phyloP scores from a whole-genome alignment of 2,888 invertebrate genomes.

The Amaurobius ferox region DNA sequence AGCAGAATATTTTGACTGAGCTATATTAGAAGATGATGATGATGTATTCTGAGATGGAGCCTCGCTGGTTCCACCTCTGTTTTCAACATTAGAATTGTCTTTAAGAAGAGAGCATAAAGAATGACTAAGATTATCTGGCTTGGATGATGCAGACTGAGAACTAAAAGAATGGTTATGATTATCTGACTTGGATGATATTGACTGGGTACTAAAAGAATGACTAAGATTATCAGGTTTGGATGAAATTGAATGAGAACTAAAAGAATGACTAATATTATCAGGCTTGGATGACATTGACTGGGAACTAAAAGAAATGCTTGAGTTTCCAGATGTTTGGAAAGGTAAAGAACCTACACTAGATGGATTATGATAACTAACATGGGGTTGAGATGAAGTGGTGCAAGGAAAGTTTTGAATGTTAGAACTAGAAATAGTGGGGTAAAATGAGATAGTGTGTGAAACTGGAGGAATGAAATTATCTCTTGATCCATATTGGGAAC shows the following conservation, averaged over 20 bases:
- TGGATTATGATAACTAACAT: conserved; percentile 31
- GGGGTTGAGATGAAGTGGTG: conserved; percentile 23
- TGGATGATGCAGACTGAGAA: conserved; percentile 26
- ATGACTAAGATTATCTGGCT: conserved; percentile 55
- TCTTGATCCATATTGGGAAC: conserved; percentile 6
- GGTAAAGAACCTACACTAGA: conserved; percentile 26
- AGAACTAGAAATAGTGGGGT: conserved; percentile 42
- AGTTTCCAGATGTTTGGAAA: conserved; percentile 16
- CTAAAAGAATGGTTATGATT: too few relatives aligned
- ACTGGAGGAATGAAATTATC: conserved; percentile 21
- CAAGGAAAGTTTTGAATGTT: conserved; percentile 49
- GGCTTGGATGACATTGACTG: too few relatives aligned
- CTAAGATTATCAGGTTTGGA: conserved; percentile 46
- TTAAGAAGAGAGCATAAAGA: conserved; percentile 64
- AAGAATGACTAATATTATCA: too few relatives aligned
- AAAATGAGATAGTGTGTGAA: conserved; percentile 45
- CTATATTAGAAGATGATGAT: conserved; percentile 43
- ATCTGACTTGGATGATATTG: too few relatives aligned
- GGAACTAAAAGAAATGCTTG: conserved; percentile 47
- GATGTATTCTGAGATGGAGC: conserved; percentile 12
- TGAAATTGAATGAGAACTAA: conserved; percentile 24
- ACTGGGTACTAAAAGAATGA: conserved; percentile 58
- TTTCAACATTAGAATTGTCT: conserved; percentile 49
- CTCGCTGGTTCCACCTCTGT: conserved; percentile 32
- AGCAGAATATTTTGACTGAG: conserved; percentile 67